Evolutionary conservation across 2,888 invertebrate genomes (phyloP).

Genomic region (Odontocolon sp.): DNA sequence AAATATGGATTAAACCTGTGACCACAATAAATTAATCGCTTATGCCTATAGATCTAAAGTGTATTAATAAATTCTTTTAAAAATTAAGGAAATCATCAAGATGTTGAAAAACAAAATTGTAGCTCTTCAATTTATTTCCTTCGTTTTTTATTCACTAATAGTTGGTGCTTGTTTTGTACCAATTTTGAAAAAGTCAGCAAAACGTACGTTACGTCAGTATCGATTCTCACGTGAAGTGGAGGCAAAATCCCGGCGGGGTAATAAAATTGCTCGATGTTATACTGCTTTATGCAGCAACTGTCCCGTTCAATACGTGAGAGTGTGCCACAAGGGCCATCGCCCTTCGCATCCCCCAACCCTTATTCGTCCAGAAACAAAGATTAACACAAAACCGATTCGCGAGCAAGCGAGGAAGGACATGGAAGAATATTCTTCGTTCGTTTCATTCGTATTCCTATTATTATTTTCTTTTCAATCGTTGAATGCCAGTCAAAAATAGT

Average conservation of each 20-base stretch:
- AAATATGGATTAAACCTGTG: too few relatives aligned
- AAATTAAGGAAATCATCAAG: too few relatives aligned
- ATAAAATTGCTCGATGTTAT: conserved; percentile 17
- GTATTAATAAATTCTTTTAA: too few relatives aligned
- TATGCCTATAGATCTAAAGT: too few relatives aligned
- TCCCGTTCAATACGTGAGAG: conserved; percentile 10
- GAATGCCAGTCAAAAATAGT: neutral
- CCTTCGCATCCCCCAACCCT: neutral
- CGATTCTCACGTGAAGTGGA: conserved; percentile 16
- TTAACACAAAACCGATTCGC: conserved; percentile 38
- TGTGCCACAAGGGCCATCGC: neutral
- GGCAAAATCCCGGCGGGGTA: neutral
- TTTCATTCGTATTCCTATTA: conserved; percentile 23
- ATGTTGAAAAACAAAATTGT: too few relatives aligned
- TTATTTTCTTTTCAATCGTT: conserved; percentile 42
- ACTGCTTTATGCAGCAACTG: neutral
- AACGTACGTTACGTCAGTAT: conserved; percentile 10
- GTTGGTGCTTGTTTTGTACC: too few relatives aligned
- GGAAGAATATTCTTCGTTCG: conserved; percentile 38
- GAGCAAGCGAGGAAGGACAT: conserved; percentile 11
- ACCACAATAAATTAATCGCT: too few relatives aligned
- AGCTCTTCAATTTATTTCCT: too few relatives aligned
- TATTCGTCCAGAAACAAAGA: conserved; percentile 40
- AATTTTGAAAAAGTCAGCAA: too few relatives aligned
- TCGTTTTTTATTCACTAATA: too few relatives aligned